These are phyloP conservation scores for Polydrusus cervinus DNA, from an alignment of 2,888 invertebrate genomes.

Conservation along the genomic window DNA sequence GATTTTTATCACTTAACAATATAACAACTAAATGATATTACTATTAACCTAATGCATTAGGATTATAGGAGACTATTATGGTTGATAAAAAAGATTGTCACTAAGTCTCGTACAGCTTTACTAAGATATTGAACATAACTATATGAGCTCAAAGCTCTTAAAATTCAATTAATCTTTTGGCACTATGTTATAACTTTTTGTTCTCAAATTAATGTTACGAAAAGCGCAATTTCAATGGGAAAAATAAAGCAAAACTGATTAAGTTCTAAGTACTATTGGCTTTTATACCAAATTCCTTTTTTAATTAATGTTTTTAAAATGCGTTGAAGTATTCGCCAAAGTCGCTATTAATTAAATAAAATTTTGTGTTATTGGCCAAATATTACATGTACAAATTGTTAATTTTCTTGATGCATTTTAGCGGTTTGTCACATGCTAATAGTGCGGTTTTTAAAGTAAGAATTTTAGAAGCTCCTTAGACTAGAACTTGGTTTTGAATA, in stretches of 20 bases:
- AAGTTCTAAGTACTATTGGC: conserved; percentile 20
- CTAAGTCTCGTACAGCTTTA: background rate
- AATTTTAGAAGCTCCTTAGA: too few species aligned
- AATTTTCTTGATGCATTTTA: background rate
- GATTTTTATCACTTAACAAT: too few species aligned
- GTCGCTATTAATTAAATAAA: conserved; percentile 26
- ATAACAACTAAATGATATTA: too few species aligned
- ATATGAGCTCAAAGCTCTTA: conserved; percentile 3
- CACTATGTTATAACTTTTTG: background rate
- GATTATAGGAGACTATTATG: background rate
- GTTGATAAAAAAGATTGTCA: conserved; percentile 11
- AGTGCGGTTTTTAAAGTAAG: background rate
- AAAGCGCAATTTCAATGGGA: conserved; percentile 5
- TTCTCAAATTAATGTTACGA: background rate
- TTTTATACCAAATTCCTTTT: conserved; percentile 25
- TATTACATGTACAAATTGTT: conserved; percentile 25
- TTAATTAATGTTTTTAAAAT: conserved; percentile 16
- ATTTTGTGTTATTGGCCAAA: conserved; percentile 20
- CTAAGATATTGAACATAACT: background rate
- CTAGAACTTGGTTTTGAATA: too few species aligned
- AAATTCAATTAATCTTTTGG: conserved; percentile 25
- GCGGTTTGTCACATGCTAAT: background rate
- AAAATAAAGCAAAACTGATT: conserved; percentile 26
- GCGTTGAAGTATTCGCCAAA: conserved; percentile 9
- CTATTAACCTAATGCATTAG: too few species aligned